phyloP scores from a whole-genome alignment of 2,888 invertebrate genomes.

The Athrips mouffetella region DNA sequence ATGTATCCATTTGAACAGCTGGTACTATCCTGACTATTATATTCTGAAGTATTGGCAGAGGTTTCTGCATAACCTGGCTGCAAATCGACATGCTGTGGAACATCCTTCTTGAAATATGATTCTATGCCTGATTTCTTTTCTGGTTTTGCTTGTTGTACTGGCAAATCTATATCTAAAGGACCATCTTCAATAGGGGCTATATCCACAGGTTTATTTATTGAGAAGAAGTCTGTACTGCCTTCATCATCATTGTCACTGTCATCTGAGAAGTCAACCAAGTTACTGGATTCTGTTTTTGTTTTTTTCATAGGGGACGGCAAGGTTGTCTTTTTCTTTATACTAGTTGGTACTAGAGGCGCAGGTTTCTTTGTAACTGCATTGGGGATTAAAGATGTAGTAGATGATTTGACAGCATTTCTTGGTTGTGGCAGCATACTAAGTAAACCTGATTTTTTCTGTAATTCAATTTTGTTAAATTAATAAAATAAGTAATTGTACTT shows the following conservation, averaged over 20 bases:
- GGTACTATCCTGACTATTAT: slow-evolving; percentile 27
- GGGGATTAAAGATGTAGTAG: slow-evolving; percentile 64
- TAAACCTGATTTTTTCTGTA: slow-evolving; percentile 81
- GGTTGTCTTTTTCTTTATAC: slow-evolving; percentile 38
- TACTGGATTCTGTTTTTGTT: slow-evolving; percentile 35
- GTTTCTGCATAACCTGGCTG: slow-evolving; percentile 27
- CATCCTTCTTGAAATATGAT: slow-evolving; percentile 59
- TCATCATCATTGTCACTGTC: slow-evolving; percentile 73
- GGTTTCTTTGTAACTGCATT: slow-evolving; percentile 64
- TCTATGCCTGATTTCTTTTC: slow-evolving; percentile 46
- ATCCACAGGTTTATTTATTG: slow-evolving; percentile 69
- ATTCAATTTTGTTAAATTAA: slow-evolving; percentile 20
- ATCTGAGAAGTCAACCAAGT: slow-evolving; percentile 52
- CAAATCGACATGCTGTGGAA: slow-evolving; percentile 27
- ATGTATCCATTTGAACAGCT: slow-evolving; percentile 29
- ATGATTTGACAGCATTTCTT: slow-evolving; percentile 54
- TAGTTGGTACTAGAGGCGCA: slow-evolving; percentile 34
- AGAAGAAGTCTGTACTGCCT: slow-evolving; percentile 74
- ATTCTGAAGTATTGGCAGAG: slow-evolving; percentile 5
- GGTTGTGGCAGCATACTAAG: slow-evolving; percentile 85
- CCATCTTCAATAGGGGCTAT: slow-evolving; percentile 54
- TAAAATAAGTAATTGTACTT: too few relatives aligned
- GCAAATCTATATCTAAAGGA: slow-evolving; percentile 50
- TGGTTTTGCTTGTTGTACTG: slow-evolving; percentile 17
- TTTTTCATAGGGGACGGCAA: slow-evolving; percentile 41